Conservation (phyloP, 2,888 invertebrate genomes). For the Parnassius mnemosyne region DNA sequence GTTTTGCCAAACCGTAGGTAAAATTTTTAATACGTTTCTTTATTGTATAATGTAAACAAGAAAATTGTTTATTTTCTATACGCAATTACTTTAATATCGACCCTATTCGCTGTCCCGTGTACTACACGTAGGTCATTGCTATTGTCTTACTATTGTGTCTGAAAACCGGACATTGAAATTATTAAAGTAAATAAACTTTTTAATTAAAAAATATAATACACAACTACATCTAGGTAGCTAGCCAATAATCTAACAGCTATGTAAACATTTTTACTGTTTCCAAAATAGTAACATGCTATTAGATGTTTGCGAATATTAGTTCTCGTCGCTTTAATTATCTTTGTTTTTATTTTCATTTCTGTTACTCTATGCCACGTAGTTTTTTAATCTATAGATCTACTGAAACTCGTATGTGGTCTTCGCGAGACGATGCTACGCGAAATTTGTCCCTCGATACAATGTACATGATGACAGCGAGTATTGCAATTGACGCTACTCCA, state of each 20-base stretch:
- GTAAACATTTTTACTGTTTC: conserved; percentile 16
- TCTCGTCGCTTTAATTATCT: conserved; percentile 10
- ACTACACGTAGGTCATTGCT: no score
- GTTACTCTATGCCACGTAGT: not conserved
- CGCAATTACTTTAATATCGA: no score
- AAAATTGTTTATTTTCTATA: no score
- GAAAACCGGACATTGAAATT: no score
- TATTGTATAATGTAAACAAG: no score
- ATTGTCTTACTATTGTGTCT: no score
- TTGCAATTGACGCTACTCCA: conserved; percentile 83
- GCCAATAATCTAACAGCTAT: conserved; percentile 15
- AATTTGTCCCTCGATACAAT: conserved; percentile 82
- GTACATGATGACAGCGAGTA: conserved; percentile 84
- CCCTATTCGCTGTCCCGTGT: no score
- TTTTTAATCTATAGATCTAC: conserved; percentile 73
- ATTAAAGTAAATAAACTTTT: not conserved
- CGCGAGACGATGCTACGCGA: conserved; percentile 63
- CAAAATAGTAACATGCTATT: conserved; percentile 20
- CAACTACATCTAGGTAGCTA: conserved; percentile 12
- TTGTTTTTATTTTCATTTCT: not conserved
- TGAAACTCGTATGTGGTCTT: conserved; percentile 75
- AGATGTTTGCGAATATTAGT: conserved; percentile 2
- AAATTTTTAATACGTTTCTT: no score
- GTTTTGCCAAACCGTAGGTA: no score
- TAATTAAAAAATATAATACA: conserved; percentile 6